A percentile compares a stretch with the other conserved stretches of the same genome.
Conservation (phyloP, 2,888 invertebrate species). For the Brachyopa scutellaris region DNA sequence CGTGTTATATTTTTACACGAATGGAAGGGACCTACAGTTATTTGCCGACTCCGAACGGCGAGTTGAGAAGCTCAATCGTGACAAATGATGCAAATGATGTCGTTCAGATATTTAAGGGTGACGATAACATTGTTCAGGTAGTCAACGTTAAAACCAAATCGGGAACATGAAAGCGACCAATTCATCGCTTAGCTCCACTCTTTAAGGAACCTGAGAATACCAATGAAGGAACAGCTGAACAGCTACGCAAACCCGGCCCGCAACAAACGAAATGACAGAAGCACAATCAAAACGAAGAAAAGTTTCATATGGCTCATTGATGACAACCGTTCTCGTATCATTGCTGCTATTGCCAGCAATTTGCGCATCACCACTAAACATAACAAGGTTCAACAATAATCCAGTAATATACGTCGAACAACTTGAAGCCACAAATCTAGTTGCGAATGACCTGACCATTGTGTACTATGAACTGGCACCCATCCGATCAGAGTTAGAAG, state of each 20-base stretch:
- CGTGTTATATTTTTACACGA: neutral
- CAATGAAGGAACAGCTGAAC: neutral
- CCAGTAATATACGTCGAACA: constrained; percentile 6
- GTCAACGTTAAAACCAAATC: constrained; percentile 27
- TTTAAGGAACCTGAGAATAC: neutral
- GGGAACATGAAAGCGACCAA: too few species aligned
- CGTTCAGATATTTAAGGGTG: neutral
- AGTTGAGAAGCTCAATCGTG: too few species aligned
- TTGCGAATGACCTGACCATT: neutral
- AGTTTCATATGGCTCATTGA: neutral
- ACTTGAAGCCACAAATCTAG: neutral
- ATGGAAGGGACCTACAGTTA: too few species aligned
- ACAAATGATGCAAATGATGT: too few species aligned
- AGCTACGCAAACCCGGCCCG: neutral
- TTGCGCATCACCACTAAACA: neutral
- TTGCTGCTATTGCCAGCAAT: neutral
- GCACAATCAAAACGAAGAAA: neutral
- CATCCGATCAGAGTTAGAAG: neutral
- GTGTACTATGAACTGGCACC: neutral
- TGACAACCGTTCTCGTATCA: neutral
- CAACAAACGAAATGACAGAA: neutral
- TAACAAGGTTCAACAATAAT: constrained; percentile 1
- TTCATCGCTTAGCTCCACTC: neutral
- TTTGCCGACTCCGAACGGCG: neutral
- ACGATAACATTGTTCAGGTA: constrained; percentile 15